Evolutionary conservation across 2,888 invertebrate species (phyloP).

Genomic region (Seira sanloemensis): DNA sequence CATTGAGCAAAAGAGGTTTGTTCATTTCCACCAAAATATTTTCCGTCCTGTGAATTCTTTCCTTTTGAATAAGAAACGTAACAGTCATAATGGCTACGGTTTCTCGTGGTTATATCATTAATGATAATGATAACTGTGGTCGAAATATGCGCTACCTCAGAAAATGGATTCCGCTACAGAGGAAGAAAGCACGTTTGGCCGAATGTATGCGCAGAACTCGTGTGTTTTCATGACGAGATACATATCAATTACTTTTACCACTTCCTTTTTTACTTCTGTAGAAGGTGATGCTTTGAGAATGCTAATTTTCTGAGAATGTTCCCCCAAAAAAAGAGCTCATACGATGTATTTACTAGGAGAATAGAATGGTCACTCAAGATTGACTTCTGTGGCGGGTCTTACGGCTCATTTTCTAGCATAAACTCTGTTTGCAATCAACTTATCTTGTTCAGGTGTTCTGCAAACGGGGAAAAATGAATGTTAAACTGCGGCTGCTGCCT

Average conservation of each 20-base stretch:
- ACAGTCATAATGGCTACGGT: constrained; percentile 11
- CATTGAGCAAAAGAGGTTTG: constrained; percentile 49
- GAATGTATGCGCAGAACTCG: background rate
- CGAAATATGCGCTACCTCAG: background rate
- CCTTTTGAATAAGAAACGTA: background rate
- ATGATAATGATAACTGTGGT: constrained; percentile 49
- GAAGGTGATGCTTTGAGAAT: constrained; percentile 40
- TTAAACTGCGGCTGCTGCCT: no score
- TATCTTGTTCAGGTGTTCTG: no score
- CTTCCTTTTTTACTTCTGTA: constrained; percentile 26
- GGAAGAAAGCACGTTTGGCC: background rate
- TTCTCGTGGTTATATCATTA: constrained; percentile 37
- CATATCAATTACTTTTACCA: constrained; percentile 33
- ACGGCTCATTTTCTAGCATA: no score
- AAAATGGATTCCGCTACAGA: no score
- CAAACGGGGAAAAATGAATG: no score
- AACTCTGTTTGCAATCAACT: no score
- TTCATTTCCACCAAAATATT: background rate
- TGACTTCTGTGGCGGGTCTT: no score
- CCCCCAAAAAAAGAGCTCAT: no score
- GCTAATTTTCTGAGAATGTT: constrained; percentile 38
- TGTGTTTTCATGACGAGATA: background rate
- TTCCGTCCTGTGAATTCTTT: background rate
- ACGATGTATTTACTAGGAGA: no score
- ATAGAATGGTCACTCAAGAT: no score